A percentile compares a stretch with the other conserved stretches of the same genome.
Conservation (phyloP, 2,888 invertebrate genomes). For the Polyommatus icarus region DNA sequence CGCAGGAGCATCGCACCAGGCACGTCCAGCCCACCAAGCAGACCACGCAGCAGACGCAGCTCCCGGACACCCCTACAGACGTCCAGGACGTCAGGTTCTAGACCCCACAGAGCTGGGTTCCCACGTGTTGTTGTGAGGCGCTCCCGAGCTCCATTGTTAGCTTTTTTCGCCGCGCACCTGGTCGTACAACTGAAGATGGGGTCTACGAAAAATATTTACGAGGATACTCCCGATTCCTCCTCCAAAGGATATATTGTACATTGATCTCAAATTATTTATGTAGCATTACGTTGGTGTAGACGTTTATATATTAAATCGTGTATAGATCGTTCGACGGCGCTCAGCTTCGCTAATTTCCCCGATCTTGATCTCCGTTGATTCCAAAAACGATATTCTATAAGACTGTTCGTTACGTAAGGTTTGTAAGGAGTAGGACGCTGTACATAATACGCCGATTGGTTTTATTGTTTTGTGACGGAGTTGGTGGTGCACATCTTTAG, state of each 20-base stretch:
- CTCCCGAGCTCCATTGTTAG: constrained; percentile 52
- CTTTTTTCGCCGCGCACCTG: constrained; percentile 67
- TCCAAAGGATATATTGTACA: constrained; percentile 53
- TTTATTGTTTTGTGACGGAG: constrained; percentile 17
- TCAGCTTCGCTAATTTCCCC: constrained; percentile 42
- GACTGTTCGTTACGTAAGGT: constrained; percentile 48
- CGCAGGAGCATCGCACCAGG: constrained; percentile 64
- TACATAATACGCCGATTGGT: constrained; percentile 7
- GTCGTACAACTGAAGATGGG: constrained; percentile 52
- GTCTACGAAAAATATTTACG: constrained; percentile 44
- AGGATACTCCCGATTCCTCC: constrained; percentile 23
- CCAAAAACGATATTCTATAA: constrained; percentile 60
- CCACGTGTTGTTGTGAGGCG: constrained; percentile 44
- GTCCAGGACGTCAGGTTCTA: constrained; percentile 83
- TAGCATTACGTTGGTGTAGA: constrained; percentile 58
- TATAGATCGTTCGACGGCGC: constrained; percentile 38
- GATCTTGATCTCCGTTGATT: constrained; percentile 62
- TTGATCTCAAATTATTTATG: constrained; percentile 79
- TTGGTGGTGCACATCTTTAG: constrained; percentile 13
- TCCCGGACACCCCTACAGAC: constrained; percentile 83
- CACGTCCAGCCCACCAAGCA: constrained; percentile 59
- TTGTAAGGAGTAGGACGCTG: constrained; percentile 14
- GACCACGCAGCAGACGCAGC: constrained; percentile 58
- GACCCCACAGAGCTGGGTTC: constrained; percentile 40
- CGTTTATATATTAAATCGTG: constrained; percentile 69